phyloP scores from a whole-genome alignment of 1,140 invertebrate genomes.

The Drosophila kohkoa region DNA sequence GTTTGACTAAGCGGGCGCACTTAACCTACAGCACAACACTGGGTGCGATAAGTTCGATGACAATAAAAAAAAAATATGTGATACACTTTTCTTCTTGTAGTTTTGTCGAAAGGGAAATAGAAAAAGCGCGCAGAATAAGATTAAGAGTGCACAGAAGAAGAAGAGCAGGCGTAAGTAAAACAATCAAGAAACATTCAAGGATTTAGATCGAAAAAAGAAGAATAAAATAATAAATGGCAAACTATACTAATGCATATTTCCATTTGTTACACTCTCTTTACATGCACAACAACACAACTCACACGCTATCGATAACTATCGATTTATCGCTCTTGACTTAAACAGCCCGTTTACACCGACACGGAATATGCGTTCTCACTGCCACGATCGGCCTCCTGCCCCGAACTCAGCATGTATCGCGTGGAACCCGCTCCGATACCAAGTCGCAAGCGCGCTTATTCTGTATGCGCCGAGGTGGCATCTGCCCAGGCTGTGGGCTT shows the following conservation, averaged over 20 bases:
- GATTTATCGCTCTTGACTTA: conserved; percentile 28
- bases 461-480: conserved; percentile 85
- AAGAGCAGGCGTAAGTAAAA: conserved; percentile 64
- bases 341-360: conserved; percentile 81
- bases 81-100: conserved; percentile 60
- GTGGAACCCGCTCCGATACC: conserved; percentile 84
- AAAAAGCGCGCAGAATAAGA: conserved; percentile 65
- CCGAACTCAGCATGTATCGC: conserved; percentile 87
- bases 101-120: conserved; percentile 80
- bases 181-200: background rate
- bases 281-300: conserved; percentile 34
- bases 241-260: conserved; percentile 20
- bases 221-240: background rate
- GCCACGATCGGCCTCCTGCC: conserved; percentile 87
- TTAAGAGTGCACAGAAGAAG: conserved; percentile 61
- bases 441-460: conserved; percentile 87
- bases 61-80: conserved; percentile 12
- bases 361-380: conserved; percentile 58
- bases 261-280: conserved; percentile 48
- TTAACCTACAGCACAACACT: background rate
- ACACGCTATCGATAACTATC: conserved; percentile 26
- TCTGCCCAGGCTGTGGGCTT: conserved; percentile 45
- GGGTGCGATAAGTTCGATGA: conserved; percentile 4
- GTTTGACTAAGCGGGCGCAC: conserved; percentile 56
- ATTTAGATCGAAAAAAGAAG: conserved; percentile 19